phyloP scores from a whole-genome alignment of 2,113 vertebrate genomes.

The Engraulis encrasicolus region DNA sequence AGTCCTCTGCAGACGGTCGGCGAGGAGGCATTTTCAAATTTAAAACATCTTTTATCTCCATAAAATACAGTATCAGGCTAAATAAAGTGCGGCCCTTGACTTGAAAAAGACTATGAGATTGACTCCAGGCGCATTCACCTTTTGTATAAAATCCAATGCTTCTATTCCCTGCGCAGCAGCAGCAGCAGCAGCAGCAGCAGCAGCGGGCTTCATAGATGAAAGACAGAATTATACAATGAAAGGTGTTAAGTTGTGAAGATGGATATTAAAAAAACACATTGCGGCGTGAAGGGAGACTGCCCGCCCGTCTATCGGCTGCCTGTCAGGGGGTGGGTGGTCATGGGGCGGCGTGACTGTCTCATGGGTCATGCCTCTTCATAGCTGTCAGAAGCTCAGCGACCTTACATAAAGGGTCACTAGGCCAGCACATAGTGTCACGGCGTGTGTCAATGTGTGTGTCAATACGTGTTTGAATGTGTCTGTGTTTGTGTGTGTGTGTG shows the following conservation, averaged over 20 bases:
- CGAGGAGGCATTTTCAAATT: not conserved
- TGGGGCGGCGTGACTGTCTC: no score
- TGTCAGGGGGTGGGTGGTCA: no score
- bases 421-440: not conserved
- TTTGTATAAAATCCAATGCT: not conserved
- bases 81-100: not conserved
- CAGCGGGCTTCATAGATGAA: not conserved
- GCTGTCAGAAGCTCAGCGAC: not conserved
- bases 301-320: no score
- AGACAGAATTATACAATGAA: not conserved
- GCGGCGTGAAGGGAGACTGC: no score
- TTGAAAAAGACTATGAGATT: not conserved
- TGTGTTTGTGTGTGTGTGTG: not conserved
- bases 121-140: not conserved
- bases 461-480: not conserved
- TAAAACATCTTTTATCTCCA: not conserved
- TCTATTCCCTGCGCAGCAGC: not conserved
- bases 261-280: no score
- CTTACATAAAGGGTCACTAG: not conserved
- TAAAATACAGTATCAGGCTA: not conserved
- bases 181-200: no score
- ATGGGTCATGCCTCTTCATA: not conserved
- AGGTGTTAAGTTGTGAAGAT: no score
- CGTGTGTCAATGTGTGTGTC: no score
- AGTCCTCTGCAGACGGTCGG: not conserved